phyloP scores from a whole-genome alignment of 2,888 invertebrate genomes.

The Linnaemya vulpina region DNA sequence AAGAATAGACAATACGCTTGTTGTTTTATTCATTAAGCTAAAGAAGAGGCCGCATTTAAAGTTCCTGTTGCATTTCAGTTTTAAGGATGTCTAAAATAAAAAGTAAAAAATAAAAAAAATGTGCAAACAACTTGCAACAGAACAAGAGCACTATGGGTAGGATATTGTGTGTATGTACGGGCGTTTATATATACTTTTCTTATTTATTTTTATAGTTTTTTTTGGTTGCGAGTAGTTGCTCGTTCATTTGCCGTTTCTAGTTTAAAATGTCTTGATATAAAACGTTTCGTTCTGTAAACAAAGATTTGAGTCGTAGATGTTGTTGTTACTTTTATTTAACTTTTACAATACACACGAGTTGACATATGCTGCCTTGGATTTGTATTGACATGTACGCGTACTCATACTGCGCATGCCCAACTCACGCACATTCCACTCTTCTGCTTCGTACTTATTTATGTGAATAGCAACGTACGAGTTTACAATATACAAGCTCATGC shows the following conservation, averaged over 20 bases:
- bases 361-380: constrained; percentile 72
- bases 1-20: constrained; percentile 69
- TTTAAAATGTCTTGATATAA: constrained; percentile 57
- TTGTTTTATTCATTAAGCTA: constrained; percentile 71
- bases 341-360: constrained; percentile 71
- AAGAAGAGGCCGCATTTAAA: constrained; percentile 67
- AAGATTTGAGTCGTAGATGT: constrained; percentile 34
- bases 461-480: background rate
- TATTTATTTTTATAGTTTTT: background rate
- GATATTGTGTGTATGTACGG: background rate
- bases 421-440: constrained; percentile 69
- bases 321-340: constrained; percentile 45
- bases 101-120: constrained; percentile 28
- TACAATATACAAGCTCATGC: background rate
- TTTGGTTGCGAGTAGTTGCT: background rate
- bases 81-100: constrained; percentile 58
- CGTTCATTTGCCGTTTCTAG: constrained; percentile 43
- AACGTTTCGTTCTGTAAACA: constrained; percentile 19
- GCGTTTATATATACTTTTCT: background rate
- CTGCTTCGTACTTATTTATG: constrained; percentile 16
- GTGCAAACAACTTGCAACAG: background rate
- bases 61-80: constrained; percentile 27
- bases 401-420: constrained; percentile 71
- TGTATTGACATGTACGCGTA: constrained; percentile 74
- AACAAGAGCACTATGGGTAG: constrained; percentile 53